A percentile compares a stretch with the other conserved stretches of the same genome.
These are phyloP conservation scores for Dastarcus helophoroides DNA, from an alignment of 2,888 invertebrate species.

Conservation along the genomic window DNA sequence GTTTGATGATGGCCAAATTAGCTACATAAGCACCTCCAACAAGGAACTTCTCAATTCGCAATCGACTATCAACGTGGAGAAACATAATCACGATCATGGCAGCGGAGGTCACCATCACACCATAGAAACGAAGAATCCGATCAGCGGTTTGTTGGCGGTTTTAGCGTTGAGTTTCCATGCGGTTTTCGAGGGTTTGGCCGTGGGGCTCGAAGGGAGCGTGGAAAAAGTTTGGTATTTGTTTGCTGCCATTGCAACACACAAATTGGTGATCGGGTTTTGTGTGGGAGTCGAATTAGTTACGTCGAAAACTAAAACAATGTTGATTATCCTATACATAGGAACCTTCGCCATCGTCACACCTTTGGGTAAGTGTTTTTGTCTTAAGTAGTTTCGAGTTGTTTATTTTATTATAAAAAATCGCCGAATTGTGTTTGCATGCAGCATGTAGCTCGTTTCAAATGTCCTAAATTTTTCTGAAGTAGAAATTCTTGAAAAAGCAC, in stretches of 20 bases:
- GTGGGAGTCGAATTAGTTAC: constrained; percentile 52
- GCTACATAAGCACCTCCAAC: constrained; percentile 30
- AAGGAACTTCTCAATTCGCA: constrained; percentile 30
- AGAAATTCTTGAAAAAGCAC: too few relatives aligned
- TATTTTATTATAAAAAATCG: too few relatives aligned
- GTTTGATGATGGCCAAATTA: constrained; percentile 29
- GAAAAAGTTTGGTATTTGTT: constrained; percentile 50
- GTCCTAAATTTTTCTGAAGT: too few relatives aligned
- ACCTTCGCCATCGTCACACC: constrained; percentile 58
- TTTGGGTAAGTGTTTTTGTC: constrained; percentile 35
- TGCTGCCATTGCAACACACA: constrained; percentile 55
- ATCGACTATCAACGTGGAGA: constrained; percentile 16
- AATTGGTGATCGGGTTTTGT: constrained; percentile 54
- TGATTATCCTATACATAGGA: constrained; percentile 45
- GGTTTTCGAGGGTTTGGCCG: constrained; percentile 56
- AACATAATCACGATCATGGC: constrained; percentile 13
- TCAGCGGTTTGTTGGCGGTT: constrained; percentile 51
- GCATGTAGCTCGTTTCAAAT: too few relatives aligned
- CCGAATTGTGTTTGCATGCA: too few relatives aligned
- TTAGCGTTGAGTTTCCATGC: constrained; percentile 57
- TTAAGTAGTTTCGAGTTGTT: too few relatives aligned
- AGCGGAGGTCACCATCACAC: constrained; percentile 32
- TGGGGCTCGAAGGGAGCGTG: constrained; percentile 48
- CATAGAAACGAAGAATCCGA: constrained; percentile 43
- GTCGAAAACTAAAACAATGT: constrained; percentile 37